phyloP scores from a whole-genome alignment of 2,797 vertebrate genomes.

The Oophaga sylvatica region DNA sequence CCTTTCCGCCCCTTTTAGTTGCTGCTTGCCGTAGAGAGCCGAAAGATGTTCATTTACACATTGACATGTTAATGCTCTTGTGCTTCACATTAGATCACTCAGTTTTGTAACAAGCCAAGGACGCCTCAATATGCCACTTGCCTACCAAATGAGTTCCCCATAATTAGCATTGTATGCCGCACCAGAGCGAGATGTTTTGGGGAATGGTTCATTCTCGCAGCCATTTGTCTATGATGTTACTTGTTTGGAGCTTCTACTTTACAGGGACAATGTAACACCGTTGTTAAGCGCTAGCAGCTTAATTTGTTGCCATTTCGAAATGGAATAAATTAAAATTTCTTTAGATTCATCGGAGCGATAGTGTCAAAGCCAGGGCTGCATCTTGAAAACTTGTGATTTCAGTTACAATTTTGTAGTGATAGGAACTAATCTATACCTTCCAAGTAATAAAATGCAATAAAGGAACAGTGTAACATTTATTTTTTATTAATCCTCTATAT shows the following conservation, averaged over 20 bases:
- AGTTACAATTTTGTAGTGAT: slow-evolving; percentile 7
- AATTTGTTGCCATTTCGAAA: slow-evolving; percentile 59
- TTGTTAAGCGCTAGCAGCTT: slow-evolving; percentile 58
- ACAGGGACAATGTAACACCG: slow-evolving; percentile 59
- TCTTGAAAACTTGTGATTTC: slow-evolving; percentile 52
- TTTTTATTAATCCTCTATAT: background rate
- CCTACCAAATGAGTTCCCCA: slow-evolving; percentile 59
- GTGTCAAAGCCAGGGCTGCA: slow-evolving; percentile 43
- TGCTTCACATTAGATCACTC: slow-evolving; percentile 55
- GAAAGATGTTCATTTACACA: slow-evolving; percentile 54
- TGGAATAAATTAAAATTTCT: slow-evolving; percentile 63
- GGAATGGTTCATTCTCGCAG: slow-evolving; percentile 58
- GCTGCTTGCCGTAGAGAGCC: slow-evolving; percentile 33
- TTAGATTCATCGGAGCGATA: slow-evolving; percentile 54
- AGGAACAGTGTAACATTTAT: background rate
- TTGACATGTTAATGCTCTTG: slow-evolving; percentile 56
- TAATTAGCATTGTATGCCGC: slow-evolving; percentile 59
- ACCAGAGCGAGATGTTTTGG: slow-evolving; percentile 59
- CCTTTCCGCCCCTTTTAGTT: slow-evolving; percentile 6
- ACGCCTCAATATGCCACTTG: slow-evolving; percentile 57
- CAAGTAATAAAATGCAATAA: background rate
- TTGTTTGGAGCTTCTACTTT: slow-evolving; percentile 56
- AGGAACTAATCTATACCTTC: slow-evolving; percentile 37
- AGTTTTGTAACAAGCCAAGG: slow-evolving; percentile 55
- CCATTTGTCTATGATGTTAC: slow-evolving; percentile 53